Conservation (phyloP, 1,140 invertebrate genomes). For the Drosophila neocordata region DNA sequence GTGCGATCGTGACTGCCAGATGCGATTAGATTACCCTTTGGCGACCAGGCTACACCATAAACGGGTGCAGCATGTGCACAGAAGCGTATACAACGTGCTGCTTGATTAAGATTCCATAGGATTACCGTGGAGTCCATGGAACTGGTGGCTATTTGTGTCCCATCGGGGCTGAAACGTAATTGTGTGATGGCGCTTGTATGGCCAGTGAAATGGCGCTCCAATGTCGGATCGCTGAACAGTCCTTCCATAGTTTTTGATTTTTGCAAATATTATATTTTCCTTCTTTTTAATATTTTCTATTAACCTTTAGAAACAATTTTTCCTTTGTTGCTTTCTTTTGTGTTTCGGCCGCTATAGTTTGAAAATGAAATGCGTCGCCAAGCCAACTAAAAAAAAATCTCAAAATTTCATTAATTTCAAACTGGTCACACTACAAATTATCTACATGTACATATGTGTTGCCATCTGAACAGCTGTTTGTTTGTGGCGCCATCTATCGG, state of each 20-base stretch:
- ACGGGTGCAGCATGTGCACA: conserved; percentile 86
- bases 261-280: not conserved
- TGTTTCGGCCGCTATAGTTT: conserved; percentile 31
- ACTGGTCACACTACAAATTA: not conserved
- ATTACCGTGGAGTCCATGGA: conserved; percentile 90
- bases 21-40: conserved; percentile 91
- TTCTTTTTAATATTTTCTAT: not conserved
- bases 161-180: conserved; percentile 90
- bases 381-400: conserved; percentile 13
- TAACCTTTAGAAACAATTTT: not conserved
- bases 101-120: conserved; percentile 89
- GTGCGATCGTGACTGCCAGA: conserved; percentile 92
- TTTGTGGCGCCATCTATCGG: not conserved
- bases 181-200: conserved; percentile 89
- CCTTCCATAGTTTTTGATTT: conserved; percentile 22
- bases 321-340: not conserved
- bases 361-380: conserved; percentile 35
- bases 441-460: not conserved
- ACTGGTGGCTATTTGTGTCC: conserved; percentile 89
- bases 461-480: not conserved
- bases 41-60: conserved; percentile 89
- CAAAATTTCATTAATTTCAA: not conserved
- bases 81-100: conserved; percentile 87
- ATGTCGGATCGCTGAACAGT: conserved; percentile 84
- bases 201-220: conserved; percentile 91